phyloP scores from a whole-genome alignment of 1,140 invertebrate genomes.

The Neodiprion virginianus region DNA sequence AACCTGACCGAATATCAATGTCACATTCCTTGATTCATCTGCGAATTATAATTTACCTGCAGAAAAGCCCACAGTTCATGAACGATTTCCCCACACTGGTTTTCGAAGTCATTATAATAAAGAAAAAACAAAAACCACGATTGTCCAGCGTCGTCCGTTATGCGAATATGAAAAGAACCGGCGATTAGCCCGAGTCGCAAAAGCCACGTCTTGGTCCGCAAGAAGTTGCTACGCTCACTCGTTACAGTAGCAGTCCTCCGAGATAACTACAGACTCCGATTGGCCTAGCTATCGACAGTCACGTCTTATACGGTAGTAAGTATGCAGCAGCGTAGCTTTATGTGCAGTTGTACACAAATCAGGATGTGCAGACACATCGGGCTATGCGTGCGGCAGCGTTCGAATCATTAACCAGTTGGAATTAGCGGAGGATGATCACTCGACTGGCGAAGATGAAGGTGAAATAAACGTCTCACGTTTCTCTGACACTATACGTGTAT shows the following conservation, averaged over 20 bases:
- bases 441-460: too few species aligned
- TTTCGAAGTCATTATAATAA: not conserved
- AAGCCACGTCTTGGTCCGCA: constrained; percentile 39
- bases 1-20: not conserved
- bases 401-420: not conserved
- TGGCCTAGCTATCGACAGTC: constrained; percentile 47
- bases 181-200: constrained; percentile 36
- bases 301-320: constrained; percentile 31
- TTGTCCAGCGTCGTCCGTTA: not conserved
- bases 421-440: too few species aligned
- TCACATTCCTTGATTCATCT: not conserved
- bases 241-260: constrained; percentile 31
- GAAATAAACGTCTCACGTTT: too few species aligned
- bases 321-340: not conserved
- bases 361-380: not conserved
- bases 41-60: not conserved
- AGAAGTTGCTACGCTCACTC: constrained; percentile 39
- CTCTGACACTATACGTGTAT: too few species aligned
- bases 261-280: constrained; percentile 22
- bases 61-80: not conserved
- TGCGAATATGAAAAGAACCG: not conserved
- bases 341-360: not conserved
- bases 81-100: not conserved
- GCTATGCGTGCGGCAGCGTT: not conserved
- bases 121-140: not conserved